These are phyloP conservation scores for Athetis lepigone DNA, from an alignment of 2,888 invertebrate species.

Conservation along the genomic window DNA sequence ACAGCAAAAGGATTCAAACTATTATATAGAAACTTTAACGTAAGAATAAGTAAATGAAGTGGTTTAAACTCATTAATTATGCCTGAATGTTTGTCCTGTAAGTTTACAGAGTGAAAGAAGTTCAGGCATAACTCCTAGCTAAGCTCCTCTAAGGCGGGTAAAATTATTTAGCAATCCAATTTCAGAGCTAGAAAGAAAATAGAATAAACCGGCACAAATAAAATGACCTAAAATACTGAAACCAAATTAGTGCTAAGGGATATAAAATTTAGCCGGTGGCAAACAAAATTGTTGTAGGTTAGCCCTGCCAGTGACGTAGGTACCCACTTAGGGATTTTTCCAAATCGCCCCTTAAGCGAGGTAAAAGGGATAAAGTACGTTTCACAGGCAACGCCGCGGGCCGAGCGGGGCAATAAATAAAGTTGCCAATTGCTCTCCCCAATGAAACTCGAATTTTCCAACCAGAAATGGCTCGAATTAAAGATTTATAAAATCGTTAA, in stretches of 20 bases:
- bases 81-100: constrained; percentile 33
- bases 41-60: constrained; percentile 53
- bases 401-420: constrained; percentile 62
- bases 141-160: constrained; percentile 26
- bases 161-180: constrained; percentile 18
- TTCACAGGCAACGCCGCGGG: constrained; percentile 63
- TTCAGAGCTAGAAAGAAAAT: not conserved
- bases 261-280: constrained; percentile 44
- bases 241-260: constrained; percentile 30
- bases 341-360: constrained; percentile 60
- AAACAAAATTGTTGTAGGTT: constrained; percentile 44
- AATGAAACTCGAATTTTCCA: constrained; percentile 59
- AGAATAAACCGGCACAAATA: constrained; percentile 6
- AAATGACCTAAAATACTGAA: constrained; percentile 25
- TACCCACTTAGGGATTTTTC: constrained; percentile 62
- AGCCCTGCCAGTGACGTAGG: constrained; percentile 51
- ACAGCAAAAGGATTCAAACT: constrained; percentile 26
- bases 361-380: constrained; percentile 64
- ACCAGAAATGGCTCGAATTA: constrained; percentile 48
- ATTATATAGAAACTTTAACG: constrained; percentile 41
- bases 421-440: constrained; percentile 61
- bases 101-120: constrained; percentile 23
- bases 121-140: constrained; percentile 22
- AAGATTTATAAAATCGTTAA: constrained; percentile 57
- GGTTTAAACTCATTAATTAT: constrained; percentile 51